Percentiles rank a stretch among this genome's conserved stretches.
These are phyloP conservation scores for Melolontha melolontha DNA, from an alignment of 2,888 invertebrate genomes.

Conservation along the genomic window DNA sequence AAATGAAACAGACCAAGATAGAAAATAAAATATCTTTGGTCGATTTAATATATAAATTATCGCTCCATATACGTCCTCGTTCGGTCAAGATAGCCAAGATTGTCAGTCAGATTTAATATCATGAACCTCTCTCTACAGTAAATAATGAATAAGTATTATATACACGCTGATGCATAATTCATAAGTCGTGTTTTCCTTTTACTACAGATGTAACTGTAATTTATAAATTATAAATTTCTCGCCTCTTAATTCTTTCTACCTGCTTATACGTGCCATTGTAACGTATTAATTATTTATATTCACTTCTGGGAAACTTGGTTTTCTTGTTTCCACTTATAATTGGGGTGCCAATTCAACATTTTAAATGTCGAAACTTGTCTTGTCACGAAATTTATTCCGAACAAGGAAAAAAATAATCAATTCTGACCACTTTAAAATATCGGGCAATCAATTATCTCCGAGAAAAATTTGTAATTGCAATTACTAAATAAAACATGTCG, in stretches of 20 bases:
- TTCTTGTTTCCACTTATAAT: no score
- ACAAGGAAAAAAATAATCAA: no score
- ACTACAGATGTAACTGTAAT: constrained; percentile 19
- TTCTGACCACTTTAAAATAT: no score
- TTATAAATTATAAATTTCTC: constrained; percentile 34
- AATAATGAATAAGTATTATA: constrained; percentile 7
- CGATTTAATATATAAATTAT: constrained; percentile 18
- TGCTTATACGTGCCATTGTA: constrained; percentile 3
- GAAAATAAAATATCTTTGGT: background rate
- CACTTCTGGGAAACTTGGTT: no score
- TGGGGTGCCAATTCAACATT: no score
- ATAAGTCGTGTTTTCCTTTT: constrained; percentile 12
- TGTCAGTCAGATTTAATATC: no score
- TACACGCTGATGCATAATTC: constrained; percentile 24
- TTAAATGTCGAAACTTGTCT: no score
- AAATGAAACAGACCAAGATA: constrained; percentile 8
- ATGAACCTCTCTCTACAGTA: background rate
- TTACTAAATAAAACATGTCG: no score
- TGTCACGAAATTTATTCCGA: no score
- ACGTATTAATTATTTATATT: constrained; percentile 8
- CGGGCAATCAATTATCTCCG: no score
- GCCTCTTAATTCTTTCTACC: constrained; percentile 21
- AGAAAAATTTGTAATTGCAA: no score
- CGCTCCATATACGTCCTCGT: constrained; percentile 2
- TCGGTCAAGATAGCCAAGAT: no score